Base-by-base conservation (phyloP, 2,888 invertebrate species). In the Nezara viridula region DNA sequence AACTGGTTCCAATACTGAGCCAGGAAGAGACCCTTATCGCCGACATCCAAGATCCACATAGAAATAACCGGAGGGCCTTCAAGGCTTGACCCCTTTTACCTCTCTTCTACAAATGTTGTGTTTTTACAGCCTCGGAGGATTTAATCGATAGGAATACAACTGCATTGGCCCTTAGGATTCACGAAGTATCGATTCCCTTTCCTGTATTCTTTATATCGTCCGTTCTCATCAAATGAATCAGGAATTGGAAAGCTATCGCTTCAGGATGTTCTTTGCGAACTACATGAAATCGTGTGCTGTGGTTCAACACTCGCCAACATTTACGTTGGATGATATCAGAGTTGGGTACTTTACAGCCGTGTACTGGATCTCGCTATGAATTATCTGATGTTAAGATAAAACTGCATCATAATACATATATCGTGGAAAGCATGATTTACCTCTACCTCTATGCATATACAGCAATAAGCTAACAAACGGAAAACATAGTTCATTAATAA, bases 51-150 rank as follows among this genome's bases (percentile, higher is more conserved):
- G 81, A 44, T 44, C 44, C 47, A n/a, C 21, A 81, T 44, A 81
- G 44, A 81, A 81, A 81, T 81, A 81, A n/a, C 24, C 37, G 37
- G 37, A 37, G 66, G 37, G 7, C 44, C 16, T 44, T 81, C 81
- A 81, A 81, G 81, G 81, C 44, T 81, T 44, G 81, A 81, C 44
- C 81, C 21, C 81, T 44, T 81, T 81, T 47, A 24, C 44, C 21
- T 73, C 14, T 81, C 44, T 24, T 40, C 24, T 21, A n/a, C 12
- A 81, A 37, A 81, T 77, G n/a, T 10, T 27, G 81, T 47, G 24
- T 81, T 81, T 81, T 81, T 81, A 81, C 44, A 37, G 44, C 81
- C 44, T 81, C 44, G 21, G n/a, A 81, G n/a, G 81, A 10, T 81
- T n/a, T 47, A 44, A 81, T 47, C 81, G 5, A n/a, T 81, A 47